Evolutionary conservation across 2,797 vertebrate species (phyloP).

Genomic region (Poecilia velifera): DNA sequence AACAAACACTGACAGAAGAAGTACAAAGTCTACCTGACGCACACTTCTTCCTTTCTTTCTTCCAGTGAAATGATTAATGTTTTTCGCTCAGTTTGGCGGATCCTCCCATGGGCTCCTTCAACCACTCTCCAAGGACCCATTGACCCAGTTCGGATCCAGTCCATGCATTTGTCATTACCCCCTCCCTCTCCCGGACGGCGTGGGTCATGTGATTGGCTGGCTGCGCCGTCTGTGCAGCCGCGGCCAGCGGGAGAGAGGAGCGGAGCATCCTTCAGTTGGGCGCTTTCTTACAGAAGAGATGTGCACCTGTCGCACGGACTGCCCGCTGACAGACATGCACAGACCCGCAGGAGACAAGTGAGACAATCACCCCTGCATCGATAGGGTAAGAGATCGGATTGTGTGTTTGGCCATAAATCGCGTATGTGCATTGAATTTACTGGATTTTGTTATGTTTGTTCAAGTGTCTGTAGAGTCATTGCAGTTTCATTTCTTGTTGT

Average conservation of each 20-base stretch:
- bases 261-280: slow-evolving; percentile 55
- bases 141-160: slow-evolving; percentile 70
- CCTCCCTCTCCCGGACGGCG: slow-evolving; percentile 5
- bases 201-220: slow-evolving; percentile 66
- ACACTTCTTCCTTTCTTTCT: slow-evolving; percentile 1
- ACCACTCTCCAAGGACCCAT: slow-evolving; percentile 49
- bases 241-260: slow-evolving; percentile 53
- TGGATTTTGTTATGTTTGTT: background rate
- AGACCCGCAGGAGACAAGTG: slow-evolving; percentile 38
- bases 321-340: slow-evolving; percentile 30
- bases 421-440: background rate
- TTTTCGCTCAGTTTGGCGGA: slow-evolving; percentile 13
- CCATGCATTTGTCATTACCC: slow-evolving; percentile 49
- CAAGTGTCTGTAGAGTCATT: background rate
- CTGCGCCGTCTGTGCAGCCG: slow-evolving; percentile 49
- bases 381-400: slow-evolving; percentile 45
- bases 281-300: slow-evolving; percentile 23
- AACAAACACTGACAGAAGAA: background rate
- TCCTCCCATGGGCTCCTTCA: slow-evolving; percentile 14
- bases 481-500: background rate
- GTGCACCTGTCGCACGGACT: slow-evolving; percentile 59
- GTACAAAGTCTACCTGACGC: background rate
- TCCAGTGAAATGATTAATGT: slow-evolving; percentile 25
- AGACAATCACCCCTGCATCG: slow-evolving; percentile 27
- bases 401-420: slow-evolving; percentile 1